Evolutionary conservation across 1,140 invertebrate genomes (phyloP), one percentile per base, ranked within the genome.

Genomic region (Bombus fervidus): DNA sequence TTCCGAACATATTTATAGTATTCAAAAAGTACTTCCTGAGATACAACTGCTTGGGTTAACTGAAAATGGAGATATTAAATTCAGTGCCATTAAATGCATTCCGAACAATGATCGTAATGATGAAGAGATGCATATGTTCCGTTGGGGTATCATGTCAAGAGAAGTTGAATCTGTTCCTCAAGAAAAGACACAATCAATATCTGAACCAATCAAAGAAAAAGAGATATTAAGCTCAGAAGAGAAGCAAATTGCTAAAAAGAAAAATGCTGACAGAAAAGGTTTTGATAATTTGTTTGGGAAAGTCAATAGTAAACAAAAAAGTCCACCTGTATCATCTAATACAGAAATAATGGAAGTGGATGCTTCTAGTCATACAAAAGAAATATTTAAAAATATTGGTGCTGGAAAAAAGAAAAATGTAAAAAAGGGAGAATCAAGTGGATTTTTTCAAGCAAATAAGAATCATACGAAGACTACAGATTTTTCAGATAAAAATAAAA

Each of bases 1-100:
- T n/a, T 95, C 93, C 0, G 87, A 95, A 81, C 95, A 95, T 73
- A 72, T 95, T 25, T 95, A 95, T 69, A 95, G 95, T 77, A 74
- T 95, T 22, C 95, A 95, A 82, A 95, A 94, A 86, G 72, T 87
- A 28, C 72, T 95, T 25, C 81, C 88, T 8, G 88, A 95, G 34
- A 78, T 95, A 47, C 88, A 94, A 79, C 57, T 93, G 3, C 90
- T 95, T 12, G 93, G 92, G 39, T 86, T 79, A 10, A 66, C 87
- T 57, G 94, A 89, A 22, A 81, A 92, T 74, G 93, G 92, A 22
- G 92, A 95, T 86, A n/a, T 91, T 15, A 90, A 83, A 78, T 95
- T 91, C 31, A 93, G 93, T 62, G 92, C 93, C 0, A 95, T 95
- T 34, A 94, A 94, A 84, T 93, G 92, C 41, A 88, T 93, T 47